Conservation (phyloP, 35 echinoderm and acorn worm genomes). For the Stichopus chloronotus region DNA sequence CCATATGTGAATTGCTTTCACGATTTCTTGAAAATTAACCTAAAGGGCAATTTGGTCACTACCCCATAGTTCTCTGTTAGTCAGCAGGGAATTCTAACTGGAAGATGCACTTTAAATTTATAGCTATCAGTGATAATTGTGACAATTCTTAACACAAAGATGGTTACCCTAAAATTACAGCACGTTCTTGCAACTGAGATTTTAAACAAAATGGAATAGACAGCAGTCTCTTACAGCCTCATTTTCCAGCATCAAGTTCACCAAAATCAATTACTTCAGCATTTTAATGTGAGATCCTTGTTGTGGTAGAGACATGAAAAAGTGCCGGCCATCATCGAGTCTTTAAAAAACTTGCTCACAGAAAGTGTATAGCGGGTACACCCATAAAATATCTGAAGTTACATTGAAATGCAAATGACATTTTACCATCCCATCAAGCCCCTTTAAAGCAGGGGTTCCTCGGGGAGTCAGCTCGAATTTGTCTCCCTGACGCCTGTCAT, state of each 20-base stretch:
- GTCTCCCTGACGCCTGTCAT: slow-evolving; percentile 44
- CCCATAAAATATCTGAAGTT: slow-evolving; percentile 12
- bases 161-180: too few species aligned
- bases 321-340: background rate
- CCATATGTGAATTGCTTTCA: too few species aligned
- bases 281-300: background rate
- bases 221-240: background rate
- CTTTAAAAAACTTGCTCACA: background rate
- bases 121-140: too few species aligned
- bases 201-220: too few species aligned
- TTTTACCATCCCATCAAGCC: slow-evolving; percentile 21
- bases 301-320: background rate
- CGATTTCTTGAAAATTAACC: too few species aligned
- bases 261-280: background rate
- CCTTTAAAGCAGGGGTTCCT: slow-evolving; percentile 41
- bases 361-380: background rate
- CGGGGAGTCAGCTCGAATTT: background rate
- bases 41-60: too few species aligned
- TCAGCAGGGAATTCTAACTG: too few species aligned
- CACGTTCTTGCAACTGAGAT: too few species aligned
- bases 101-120: too few species aligned
- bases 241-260: background rate
- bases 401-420: slow-evolving; percentile 15
- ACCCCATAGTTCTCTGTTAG: too few species aligned
- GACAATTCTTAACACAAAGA: too few species aligned